These are phyloP conservation scores for Cryptocephalus primarius DNA, from an alignment of 2,888 invertebrate species.

Conservation along the genomic window DNA sequence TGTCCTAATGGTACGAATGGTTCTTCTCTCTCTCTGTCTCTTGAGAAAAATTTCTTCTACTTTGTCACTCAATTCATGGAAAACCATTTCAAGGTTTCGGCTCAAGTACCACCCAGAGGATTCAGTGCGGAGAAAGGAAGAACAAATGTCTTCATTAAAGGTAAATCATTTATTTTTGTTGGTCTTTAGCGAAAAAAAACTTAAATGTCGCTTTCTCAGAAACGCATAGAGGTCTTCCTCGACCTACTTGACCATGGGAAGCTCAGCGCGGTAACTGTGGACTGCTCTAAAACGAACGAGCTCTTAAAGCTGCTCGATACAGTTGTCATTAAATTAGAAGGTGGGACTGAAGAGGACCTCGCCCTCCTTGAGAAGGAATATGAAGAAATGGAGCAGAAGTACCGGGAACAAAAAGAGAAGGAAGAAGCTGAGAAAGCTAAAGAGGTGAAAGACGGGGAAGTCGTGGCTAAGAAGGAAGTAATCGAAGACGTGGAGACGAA, in stretches of 20 bases:
- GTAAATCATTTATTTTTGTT: constrained; percentile 35
- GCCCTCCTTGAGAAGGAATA: constrained; percentile 68
- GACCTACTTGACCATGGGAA: constrained; percentile 67
- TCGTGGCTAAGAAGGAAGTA: constrained; percentile 25
- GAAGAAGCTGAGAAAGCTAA: constrained; percentile 19
- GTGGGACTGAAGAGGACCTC: constrained; percentile 80
- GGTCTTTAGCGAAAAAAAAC: not conserved
- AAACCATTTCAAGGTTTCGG: constrained; percentile 75
- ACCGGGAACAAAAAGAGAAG: constrained; percentile 24
- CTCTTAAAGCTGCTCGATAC: constrained; percentile 85
- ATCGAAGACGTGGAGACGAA: constrained; percentile 26
- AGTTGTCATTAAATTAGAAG: constrained; percentile 93
- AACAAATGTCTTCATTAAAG: constrained; percentile 70
- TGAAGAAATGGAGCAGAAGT: constrained; percentile 31
- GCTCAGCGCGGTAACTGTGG: constrained; percentile 69
- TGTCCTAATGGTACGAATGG: too few relatives aligned
- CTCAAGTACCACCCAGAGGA: constrained; percentile 98
- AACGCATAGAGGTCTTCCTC: constrained; percentile 79
- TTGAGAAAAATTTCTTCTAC: too few relatives aligned
- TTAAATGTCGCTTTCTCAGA: constrained; percentile 39
- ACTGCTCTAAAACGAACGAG: constrained; percentile 72
- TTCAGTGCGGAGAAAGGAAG: constrained; percentile 78
- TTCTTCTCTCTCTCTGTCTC: too few relatives aligned
- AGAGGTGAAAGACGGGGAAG: constrained; percentile 26
- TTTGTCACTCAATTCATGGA: not conserved